phyloP scores from a whole-genome alignment of 2,888 invertebrate species.

The Parnassius smintheus region DNA sequence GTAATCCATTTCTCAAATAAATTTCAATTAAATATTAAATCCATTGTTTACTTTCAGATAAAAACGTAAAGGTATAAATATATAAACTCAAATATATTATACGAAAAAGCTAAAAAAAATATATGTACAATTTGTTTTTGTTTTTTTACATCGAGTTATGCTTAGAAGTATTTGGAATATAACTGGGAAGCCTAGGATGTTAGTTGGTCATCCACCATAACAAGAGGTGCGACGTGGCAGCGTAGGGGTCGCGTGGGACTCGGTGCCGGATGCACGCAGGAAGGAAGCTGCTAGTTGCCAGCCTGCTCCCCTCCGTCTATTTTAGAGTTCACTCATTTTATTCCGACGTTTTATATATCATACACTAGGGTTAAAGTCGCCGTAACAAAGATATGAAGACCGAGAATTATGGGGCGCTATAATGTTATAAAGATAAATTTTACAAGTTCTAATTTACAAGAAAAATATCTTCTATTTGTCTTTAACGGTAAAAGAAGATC shows the following conservation, averaged over 20 bases:
- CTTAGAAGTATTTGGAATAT: conserved; percentile 12
- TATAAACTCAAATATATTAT: too few species aligned
- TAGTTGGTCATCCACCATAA: conserved; percentile 40
- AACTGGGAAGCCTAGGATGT: conserved; percentile 10
- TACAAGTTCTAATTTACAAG: background rate
- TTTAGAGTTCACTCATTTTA: conserved; percentile 73
- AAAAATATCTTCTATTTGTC: too few species aligned
- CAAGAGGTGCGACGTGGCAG: conserved; percentile 29
- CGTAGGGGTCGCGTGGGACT: conserved; percentile 70
- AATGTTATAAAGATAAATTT: background rate
- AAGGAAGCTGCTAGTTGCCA: conserved; percentile 80
- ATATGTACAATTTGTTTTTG: too few species aligned
- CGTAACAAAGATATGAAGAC: conserved; percentile 1
- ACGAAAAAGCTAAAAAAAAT: too few species aligned
- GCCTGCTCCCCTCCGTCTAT: conserved; percentile 75
- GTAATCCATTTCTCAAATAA: too few species aligned
- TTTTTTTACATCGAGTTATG: background rate
- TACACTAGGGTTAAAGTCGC: conserved; percentile 36
- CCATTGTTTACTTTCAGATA: too few species aligned
- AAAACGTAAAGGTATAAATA: too few species aligned
- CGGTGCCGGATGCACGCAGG: conserved; percentile 75
- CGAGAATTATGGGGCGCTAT: background rate
- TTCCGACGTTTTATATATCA: conserved; percentile 57
- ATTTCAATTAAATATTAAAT: too few species aligned
- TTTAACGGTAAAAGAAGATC: too few species aligned